Base-by-base conservation (phyloP, 2,797 vertebrate genomes). In the Erethizon dorsatum region DNA sequence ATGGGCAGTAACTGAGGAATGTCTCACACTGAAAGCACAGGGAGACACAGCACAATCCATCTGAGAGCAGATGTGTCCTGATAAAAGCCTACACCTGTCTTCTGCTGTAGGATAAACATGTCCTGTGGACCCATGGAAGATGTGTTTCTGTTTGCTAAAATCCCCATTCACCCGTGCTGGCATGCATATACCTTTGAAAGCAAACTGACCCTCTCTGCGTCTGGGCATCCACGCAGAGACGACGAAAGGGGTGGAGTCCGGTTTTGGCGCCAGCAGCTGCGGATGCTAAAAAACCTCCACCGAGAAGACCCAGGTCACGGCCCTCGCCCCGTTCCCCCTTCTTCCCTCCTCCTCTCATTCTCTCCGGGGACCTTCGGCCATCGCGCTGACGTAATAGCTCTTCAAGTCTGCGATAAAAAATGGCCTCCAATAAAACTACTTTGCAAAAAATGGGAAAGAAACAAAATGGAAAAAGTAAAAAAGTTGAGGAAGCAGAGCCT, bases 381-480 rank as follows among this genome's bases (percentile, higher is more conserved):
- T 33, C 45, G 59, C 54, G 59, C 75, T 17, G 26, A 33, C 47
- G 6, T 98, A 98, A 98, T 98, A 99, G 98, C 98, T 98, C 98
- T 98, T 98, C 98, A 98, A 98, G 98, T 98, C 99, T 98, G 97
- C 98, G 98, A 98, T 99, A 98, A 94, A 97, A 99, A 99, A 99
- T 99, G 99, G 98, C 99, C 98, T 98, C 98, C 98, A 99, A 99
- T 98, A 99, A 99, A 98, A 99, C 99, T 98, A 98, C 99, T 96
- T 98, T 99, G 99, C n/a, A n/a, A n/a, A n/a, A n/a, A n/a, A n/a
- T n/a, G n/a, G n/a, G n/a, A n/a, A n/a, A n/a, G n/a, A n/a, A n/a
- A n/a, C n/a, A n/a, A n/a, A n/a, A n/a, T n/a, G n/a, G n/a, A n/a
- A n/a, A n/a, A n/a, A n/a, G n/a, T n/a, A n/a, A n/a, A n/a, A n/a